Evolutionary conservation across 2,113 vertebrate species (phyloP), one percentile per base, ranked within the genome.

Genomic region (Ailuropoda melanoleuca): DNA sequence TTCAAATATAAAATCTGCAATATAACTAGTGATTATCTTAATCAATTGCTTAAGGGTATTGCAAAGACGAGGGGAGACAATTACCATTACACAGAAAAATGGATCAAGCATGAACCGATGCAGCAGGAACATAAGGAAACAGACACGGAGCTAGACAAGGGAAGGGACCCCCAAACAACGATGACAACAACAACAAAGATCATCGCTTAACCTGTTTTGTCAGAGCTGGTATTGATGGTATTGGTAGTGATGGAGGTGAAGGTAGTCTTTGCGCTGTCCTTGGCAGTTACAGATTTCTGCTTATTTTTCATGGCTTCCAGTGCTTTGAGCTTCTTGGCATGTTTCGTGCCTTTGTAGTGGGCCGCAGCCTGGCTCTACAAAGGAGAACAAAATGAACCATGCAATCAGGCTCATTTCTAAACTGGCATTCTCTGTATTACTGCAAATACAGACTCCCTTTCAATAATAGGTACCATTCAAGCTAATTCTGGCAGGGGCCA

Each of bases 301-400:
- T 99, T 99, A 98, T 98, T 99, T 99, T 99, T 99, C 95, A 99
- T 99, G 98, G 99, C 97, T 96, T 99, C 99, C 99, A 99, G 99
- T 98, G 99, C 99, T 99, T 99, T 99, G 98, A 99, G 99, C 99
- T 99, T 99, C 99, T 99, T 99, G 99, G 99, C 99, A 98, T 99
- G 99, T 99, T 99, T 99, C 99, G 99, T 99, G 98, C 99, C 99
- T 99, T 99, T 99, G 99, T 99, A 99, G 99, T 99, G 99, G 99
- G 99, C 99, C 99, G 99, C 98, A 98, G 99, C 99, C 99, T 99
- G 99, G 99, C 99, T 99, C 99, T 99, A 99, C 98, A 99, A 99
- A 99, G 98, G 98, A 99, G 99, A 99, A 99, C 98, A 99, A 99
- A 99, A 99, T 99, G 99, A 99, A 99, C 99, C 98, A 97, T 99